phyloP scores from a whole-genome alignment of 2,888 invertebrate genomes.

The Nasonovia ribisnigri region DNA sequence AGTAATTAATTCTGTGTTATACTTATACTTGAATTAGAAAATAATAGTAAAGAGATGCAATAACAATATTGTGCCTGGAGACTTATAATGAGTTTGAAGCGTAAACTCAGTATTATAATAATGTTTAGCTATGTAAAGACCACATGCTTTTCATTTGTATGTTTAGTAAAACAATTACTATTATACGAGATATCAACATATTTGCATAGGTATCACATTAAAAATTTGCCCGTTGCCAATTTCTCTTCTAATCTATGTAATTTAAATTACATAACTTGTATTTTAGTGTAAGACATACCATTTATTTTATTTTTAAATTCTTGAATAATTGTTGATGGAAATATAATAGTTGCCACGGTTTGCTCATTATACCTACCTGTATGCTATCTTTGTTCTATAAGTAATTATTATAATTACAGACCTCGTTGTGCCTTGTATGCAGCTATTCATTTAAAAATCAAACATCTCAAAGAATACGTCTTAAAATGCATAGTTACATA shows the following conservation, averaged over 20 bases:
- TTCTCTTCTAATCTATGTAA: not conserved
- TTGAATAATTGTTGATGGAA: not conserved
- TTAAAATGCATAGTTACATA: not conserved
- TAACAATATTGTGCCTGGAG: not conserved
- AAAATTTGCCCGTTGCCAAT: not conserved
- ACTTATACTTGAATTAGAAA: not conserved
- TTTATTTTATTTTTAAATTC: not conserved
- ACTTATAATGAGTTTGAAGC: not conserved
- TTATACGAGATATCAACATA: not conserved
- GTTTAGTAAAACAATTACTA: not conserved
- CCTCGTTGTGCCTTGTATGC: too few species aligned
- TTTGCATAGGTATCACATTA: not conserved
- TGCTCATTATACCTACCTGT: too few species aligned
- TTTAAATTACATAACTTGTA: not conserved
- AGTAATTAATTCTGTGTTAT: not conserved
- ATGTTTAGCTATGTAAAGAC: not conserved
- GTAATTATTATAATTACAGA: too few species aligned
- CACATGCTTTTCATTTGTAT: not conserved
- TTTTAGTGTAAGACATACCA: not conserved
- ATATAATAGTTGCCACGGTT: not conserved
- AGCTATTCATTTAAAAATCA: too few species aligned
- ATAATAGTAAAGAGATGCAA: not conserved
- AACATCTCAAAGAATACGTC: not conserved
- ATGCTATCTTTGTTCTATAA: too few species aligned
- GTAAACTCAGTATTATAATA: not conserved